Conservation (phyloP, 2,113 vertebrate species). For the Boleophthalmus pectinirostris region DNA sequence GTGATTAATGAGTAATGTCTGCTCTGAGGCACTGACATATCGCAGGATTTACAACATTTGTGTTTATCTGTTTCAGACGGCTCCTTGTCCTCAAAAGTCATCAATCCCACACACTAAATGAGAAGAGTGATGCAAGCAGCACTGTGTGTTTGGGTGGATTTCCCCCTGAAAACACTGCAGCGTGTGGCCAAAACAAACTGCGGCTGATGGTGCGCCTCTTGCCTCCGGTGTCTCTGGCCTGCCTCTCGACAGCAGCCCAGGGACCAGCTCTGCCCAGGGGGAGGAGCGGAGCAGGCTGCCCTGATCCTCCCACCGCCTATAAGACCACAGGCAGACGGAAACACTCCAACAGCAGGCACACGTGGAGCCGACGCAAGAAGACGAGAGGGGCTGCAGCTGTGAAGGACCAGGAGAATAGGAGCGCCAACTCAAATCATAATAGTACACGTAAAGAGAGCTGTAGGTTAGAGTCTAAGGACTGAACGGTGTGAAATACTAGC, state of each 20-base stretch:
- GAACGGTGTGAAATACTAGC: not conserved
- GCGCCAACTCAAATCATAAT: not conserved
- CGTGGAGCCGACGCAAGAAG: slow-evolving; percentile 71
- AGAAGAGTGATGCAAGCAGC: slow-evolving; percentile 36
- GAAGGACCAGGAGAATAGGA: slow-evolving; percentile 5
- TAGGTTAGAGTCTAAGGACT: slow-evolving; percentile 1
- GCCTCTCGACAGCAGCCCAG: slow-evolving; percentile 71
- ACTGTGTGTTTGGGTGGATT: slow-evolving; percentile 64
- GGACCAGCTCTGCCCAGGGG: slow-evolving; percentile 60
- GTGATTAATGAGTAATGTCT: slow-evolving; percentile 11
- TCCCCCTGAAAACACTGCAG: slow-evolving; percentile 53
- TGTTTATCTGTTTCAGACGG: slow-evolving; percentile 24
- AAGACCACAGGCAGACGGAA: slow-evolving; percentile 78
- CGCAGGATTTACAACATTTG: slow-evolving; percentile 9
- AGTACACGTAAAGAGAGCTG: slow-evolving; percentile 30
- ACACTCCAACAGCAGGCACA: slow-evolving; percentile 80
- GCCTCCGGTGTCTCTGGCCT: slow-evolving; percentile 71
- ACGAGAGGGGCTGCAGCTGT: slow-evolving; percentile 23
- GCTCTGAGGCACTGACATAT: slow-evolving; percentile 3
- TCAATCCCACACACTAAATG: slow-evolving; percentile 9
- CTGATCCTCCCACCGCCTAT: slow-evolving; percentile 78
- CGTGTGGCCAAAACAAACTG: slow-evolving; percentile 72
- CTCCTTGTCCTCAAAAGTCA: slow-evolving; percentile 25
- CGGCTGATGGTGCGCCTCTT: slow-evolving; percentile 67
- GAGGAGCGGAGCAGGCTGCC: slow-evolving; percentile 55